A percentile compares a stretch with the other conserved stretches of the same genome.
Conservation (phyloP, 2,888 invertebrate genomes). For the Patella pellucida region DNA sequence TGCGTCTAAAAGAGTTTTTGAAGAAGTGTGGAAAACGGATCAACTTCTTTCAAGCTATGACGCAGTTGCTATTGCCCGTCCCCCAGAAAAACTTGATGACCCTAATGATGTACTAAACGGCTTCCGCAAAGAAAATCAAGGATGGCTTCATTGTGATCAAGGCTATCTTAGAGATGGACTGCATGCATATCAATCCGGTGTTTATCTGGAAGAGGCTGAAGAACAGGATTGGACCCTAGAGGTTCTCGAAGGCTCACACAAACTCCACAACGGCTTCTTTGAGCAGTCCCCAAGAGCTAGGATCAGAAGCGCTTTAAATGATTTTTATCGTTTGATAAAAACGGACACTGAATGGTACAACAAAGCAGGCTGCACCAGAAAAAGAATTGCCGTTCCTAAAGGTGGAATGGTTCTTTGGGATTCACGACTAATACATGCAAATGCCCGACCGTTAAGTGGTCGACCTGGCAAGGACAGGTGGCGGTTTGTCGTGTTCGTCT, state of each 20-base stretch:
- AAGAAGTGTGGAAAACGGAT: constrained; percentile 58
- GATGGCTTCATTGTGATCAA: constrained; percentile 62
- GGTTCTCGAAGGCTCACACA: constrained; percentile 46
- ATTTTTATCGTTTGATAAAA: constrained; percentile 38
- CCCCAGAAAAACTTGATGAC: constrained; percentile 49
- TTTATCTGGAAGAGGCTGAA: constrained; percentile 46
- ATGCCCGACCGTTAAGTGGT: constrained; percentile 50
- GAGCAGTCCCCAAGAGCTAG: constrained; percentile 29
- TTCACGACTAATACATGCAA: constrained; percentile 61
- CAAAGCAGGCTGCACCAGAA: constrained; percentile 42
- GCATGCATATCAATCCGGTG: constrained; percentile 58
- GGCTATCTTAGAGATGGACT: constrained; percentile 50
- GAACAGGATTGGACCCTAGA: constrained; percentile 49
- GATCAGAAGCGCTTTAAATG: constrained; percentile 29
- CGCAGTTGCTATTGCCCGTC: constrained; percentile 61
- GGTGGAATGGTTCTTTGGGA: constrained; percentile 66
- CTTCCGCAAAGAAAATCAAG: constrained; percentile 39
- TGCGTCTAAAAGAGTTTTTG: constrained; percentile 54
- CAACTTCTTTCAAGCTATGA: constrained; percentile 60
- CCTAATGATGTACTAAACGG: constrained; percentile 29
- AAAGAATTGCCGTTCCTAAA: constrained; percentile 55
- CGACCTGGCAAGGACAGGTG: constrained; percentile 48
- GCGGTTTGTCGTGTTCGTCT: constrained; percentile 59
- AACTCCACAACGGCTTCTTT: constrained; percentile 34
- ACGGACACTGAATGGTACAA: constrained; percentile 45